Percentiles rank a stretch among this genome's conserved stretches.
Evolutionary conservation across 1,140 invertebrate species (phyloP).

Genomic region (Aporrectodea caliginosa): DNA sequence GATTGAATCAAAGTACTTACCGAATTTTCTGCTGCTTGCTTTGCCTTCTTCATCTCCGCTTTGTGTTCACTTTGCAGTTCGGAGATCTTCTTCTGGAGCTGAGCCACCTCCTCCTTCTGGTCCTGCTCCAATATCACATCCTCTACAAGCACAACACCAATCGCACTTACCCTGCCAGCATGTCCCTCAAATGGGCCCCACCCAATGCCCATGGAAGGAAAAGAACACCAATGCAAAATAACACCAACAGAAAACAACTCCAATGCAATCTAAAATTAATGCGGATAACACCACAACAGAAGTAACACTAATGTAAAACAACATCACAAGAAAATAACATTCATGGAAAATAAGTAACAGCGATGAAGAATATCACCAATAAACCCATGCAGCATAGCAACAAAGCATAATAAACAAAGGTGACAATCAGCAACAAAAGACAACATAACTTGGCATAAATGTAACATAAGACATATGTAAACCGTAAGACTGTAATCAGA

Average conservation of each 20-base stretch:
- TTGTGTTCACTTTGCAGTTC: constrained; percentile 44
- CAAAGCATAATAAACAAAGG: background rate
- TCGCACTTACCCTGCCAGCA: too few relatives aligned
- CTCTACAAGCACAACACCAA: too few relatives aligned
- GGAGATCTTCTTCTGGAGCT: constrained; percentile 45
- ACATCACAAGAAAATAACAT: background rate
- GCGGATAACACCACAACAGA: too few relatives aligned
- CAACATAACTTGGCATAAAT: background rate
- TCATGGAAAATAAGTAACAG: background rate
- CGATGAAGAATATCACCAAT: background rate
- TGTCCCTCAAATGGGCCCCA: too few relatives aligned
- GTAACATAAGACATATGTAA: too few relatives aligned
- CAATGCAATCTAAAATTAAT: too few relatives aligned
- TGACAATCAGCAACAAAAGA: background rate
- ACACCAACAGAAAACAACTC: too few relatives aligned
- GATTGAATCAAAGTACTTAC: too few relatives aligned
- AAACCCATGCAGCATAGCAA: background rate
- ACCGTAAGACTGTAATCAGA: background rate
- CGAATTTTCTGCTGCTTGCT: constrained; percentile 8
- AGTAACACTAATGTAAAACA: background rate
- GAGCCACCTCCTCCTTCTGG: constrained; percentile 42
- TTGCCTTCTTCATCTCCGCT: constrained; percentile 40
- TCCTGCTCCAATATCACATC: constrained; percentile 22
- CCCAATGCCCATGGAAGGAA: too few relatives aligned
- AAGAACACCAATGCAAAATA: too few relatives aligned